Base-by-base conservation (phyloP, 1,140 invertebrate genomes). In the Holcopasites calliopsidis region DNA sequence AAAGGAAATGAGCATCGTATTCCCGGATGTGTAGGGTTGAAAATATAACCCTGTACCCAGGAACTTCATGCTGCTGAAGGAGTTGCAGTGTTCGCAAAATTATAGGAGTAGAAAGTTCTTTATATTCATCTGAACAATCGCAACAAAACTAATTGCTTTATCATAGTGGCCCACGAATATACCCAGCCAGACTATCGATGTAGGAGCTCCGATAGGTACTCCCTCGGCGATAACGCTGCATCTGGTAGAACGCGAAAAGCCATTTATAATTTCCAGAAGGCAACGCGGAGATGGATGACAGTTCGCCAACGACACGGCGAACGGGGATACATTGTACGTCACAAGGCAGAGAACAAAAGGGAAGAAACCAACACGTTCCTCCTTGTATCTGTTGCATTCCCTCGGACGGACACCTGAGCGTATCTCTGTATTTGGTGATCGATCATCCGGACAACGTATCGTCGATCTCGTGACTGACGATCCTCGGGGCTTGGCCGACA, bases 381-480 rank as follows among this genome's bases (percentile, higher is more conserved):
- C 21, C 42, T 23, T 38, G 21, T 64, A 31, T 31, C 54, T 47
- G 49, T 23, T 50, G 60, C 60, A 65, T 73, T 55, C 70, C 60
- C n/a, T 55, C 23, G 60, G 49, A 28, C 49, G 70, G 70, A 54
- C 69, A 61, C 69, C 44, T 44, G 55, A 40, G 70, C 47, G 23
- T 64, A 72, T 72, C 70, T 72, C n/a, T 21, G 57, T 69, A 62
- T 75, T 75, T 31, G 57, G 73, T 61, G 66, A 79, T 79, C 73
- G 77, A 79, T 79, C 77, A 79, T 76, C 54, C 58, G 71, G 77
- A n/a, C n/a, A n/a, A 76, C 77, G 66, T 66, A 71, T 69, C 64
- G 73, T 64, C 73, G 65, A 79, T 76, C 77, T 44, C 66, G 50
- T 69, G 44, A 71, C 66, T 28, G 40, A 47, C 50, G 35, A 58